A percentile compares a stretch with the other conserved stretches of the same genome.
Conservation (phyloP, 2,113 vertebrate genomes). For the Grallaria varia region DNA sequence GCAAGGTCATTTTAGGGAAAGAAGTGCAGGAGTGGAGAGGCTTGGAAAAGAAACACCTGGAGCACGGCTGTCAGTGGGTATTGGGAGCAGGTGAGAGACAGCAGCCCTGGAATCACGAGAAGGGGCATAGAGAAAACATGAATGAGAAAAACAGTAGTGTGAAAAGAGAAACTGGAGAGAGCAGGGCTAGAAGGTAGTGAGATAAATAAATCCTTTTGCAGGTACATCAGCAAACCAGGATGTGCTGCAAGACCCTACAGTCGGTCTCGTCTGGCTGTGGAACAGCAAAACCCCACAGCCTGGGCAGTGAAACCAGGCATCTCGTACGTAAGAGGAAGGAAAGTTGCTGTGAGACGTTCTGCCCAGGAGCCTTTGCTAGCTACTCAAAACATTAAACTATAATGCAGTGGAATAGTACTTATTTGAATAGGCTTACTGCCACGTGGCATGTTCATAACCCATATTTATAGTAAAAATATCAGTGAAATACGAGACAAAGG, state of each 20-base stretch:
- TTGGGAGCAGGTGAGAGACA: neutral
- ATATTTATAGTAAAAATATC: conserved; percentile 17
- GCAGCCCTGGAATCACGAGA: neutral
- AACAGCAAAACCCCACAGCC: neutral
- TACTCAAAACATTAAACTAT: neutral
- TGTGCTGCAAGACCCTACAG: neutral
- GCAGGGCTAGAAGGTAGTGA: neutral
- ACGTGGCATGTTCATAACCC: neutral
- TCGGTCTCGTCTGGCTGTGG: neutral
- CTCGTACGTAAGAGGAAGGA: neutral
- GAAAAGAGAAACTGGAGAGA: neutral
- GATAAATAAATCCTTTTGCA: neutral
- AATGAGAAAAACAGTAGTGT: neutral
- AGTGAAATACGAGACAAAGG: neutral
- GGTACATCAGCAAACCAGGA: neutral
- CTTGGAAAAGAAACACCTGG: neutral
- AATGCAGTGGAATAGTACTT: neutral
- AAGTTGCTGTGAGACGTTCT: neutral
- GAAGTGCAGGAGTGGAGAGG: neutral
- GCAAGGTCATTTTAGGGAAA: neutral
- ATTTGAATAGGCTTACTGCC: conserved; percentile 8
- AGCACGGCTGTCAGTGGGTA: neutral
- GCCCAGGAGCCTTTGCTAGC: neutral
- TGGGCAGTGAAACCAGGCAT: neutral
- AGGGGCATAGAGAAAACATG: neutral